Evolutionary conservation across 2,113 vertebrate species (phyloP).

Genomic region (Mus spicilegus): DNA sequence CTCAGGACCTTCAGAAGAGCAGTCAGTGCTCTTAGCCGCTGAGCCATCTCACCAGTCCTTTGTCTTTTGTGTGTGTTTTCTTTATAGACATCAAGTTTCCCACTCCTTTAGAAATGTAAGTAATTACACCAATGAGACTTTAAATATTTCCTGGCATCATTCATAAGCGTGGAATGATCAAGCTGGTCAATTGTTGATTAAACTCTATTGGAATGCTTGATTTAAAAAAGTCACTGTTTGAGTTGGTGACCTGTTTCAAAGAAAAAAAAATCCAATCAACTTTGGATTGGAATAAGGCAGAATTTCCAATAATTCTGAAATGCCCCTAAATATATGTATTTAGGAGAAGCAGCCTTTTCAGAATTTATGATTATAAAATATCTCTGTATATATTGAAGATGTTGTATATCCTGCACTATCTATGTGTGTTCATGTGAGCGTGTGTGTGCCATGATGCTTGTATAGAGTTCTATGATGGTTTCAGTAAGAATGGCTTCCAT

Average conservation of each 20-base stretch:
- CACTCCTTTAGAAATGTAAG: neutral
- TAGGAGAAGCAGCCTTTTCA: neutral
- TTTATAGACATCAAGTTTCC: neutral
- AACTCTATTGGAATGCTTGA: neutral
- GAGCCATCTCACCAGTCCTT: too few species aligned
- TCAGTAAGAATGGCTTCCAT: neutral
- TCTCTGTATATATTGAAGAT: neutral
- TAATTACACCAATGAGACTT: neutral
- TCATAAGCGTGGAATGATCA: neutral
- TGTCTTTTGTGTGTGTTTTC: neutral
- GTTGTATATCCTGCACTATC: neutral
- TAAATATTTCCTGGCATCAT: neutral
- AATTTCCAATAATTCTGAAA: neutral
- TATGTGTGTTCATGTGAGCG: neutral
- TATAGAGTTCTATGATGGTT: neutral
- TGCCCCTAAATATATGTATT: neutral
- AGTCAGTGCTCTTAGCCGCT: too few species aligned
- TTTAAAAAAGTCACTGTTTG: neutral
- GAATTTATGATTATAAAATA: neutral
- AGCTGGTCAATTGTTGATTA: neutral
- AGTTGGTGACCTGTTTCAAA: neutral
- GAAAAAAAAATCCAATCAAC: neutral
- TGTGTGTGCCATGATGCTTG: neutral
- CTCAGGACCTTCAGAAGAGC: too few species aligned
- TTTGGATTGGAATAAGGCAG: neutral